Percentiles rank a stretch among this genome's conserved stretches.
Evolutionary conservation across 2,797 vertebrate species (phyloP).

Genomic region (Parambassis ranga): DNA sequence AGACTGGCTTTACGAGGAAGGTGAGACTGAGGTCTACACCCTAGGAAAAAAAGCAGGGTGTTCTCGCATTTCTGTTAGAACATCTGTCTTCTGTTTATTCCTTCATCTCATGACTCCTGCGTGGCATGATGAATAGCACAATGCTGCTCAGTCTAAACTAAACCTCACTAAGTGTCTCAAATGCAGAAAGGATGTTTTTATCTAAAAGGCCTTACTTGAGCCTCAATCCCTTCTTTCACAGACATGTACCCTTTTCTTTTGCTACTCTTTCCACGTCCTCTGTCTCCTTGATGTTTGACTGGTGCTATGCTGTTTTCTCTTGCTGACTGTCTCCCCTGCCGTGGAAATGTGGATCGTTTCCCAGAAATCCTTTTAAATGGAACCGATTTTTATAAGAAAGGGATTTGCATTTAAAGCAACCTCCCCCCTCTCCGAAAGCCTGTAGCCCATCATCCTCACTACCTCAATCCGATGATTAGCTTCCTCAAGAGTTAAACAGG

Average conservation of each 20-base stretch:
- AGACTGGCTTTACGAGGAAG: neutral
- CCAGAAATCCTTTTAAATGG: conserved; percentile 88
- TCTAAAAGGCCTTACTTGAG: conserved; percentile 59
- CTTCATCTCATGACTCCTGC: conserved; percentile 15
- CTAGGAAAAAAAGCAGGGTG: conserved; percentile 13
- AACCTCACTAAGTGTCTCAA: conserved; percentile 38
- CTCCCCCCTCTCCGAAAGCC: conserved; percentile 63
- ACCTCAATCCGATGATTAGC: conserved; percentile 84
- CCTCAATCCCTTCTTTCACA: conserved; percentile 65
- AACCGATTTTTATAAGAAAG: conserved; percentile 87
- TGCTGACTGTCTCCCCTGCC: conserved; percentile 77
- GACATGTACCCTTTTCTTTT: conserved; percentile 72
- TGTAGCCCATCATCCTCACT: conserved; percentile 74
- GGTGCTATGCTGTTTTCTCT: conserved; percentile 74
- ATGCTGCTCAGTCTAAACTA: conserved; percentile 41
- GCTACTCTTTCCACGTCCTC: conserved; percentile 74
- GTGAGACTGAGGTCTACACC: conserved; percentile 4
- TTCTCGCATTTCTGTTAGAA: conserved; percentile 4
- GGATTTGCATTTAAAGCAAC: conserved; percentile 88
- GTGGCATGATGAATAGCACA: conserved; percentile 11
- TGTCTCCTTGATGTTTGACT: conserved; percentile 78
- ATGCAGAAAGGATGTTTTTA: conserved; percentile 55
- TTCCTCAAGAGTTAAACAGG: conserved; percentile 85
- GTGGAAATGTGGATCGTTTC: conserved; percentile 82
- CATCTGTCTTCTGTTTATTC: conserved; percentile 31